phyloP scores from a whole-genome alignment of 2,888 invertebrate species.

The Leptinotarsa tumamoca region DNA sequence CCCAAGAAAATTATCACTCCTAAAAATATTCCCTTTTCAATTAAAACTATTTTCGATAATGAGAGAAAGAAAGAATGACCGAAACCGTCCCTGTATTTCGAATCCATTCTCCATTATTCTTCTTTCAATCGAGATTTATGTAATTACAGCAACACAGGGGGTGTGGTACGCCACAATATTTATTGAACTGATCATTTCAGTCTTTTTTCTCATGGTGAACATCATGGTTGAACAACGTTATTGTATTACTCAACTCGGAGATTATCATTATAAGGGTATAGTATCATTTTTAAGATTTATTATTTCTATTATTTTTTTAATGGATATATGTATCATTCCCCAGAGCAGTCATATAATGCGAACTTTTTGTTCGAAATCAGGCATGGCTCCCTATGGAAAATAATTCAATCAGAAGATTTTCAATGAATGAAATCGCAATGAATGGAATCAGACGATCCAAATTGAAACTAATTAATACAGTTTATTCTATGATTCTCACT shows the following conservation, averaged over 20 bases:
- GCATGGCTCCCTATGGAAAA: no score
- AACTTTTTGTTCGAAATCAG: not conserved
- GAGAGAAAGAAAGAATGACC: not conserved
- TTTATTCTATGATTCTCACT: no score
- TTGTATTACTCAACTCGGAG: slow-evolving; percentile 15
- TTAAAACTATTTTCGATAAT: not conserved
- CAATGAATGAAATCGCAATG: no score
- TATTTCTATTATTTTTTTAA: slow-evolving; percentile 11
- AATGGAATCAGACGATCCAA: no score
- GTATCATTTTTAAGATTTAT: slow-evolving; percentile 3
- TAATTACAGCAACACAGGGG: slow-evolving; percentile 25
- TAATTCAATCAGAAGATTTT: no score
- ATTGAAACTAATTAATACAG: no score
- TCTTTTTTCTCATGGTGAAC: not conserved
- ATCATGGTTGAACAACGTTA: slow-evolving; percentile 22
- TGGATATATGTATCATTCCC: not conserved
- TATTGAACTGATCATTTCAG: slow-evolving; percentile 25
- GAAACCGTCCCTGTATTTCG: slow-evolving; percentile 21
- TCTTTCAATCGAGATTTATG: slow-evolving; percentile 9
- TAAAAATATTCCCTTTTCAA: no score
- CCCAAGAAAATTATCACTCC: no score
- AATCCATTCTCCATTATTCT: slow-evolving; percentile 1
- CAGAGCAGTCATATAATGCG: not conserved
- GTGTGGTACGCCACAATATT: slow-evolving; percentile 29
- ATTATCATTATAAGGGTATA: slow-evolving; percentile 1